Percentiles rank a stretch among this genome's conserved stretches.
Conservation (phyloP, 2,888 invertebrate genomes). For the Drosophila monieri region DNA sequence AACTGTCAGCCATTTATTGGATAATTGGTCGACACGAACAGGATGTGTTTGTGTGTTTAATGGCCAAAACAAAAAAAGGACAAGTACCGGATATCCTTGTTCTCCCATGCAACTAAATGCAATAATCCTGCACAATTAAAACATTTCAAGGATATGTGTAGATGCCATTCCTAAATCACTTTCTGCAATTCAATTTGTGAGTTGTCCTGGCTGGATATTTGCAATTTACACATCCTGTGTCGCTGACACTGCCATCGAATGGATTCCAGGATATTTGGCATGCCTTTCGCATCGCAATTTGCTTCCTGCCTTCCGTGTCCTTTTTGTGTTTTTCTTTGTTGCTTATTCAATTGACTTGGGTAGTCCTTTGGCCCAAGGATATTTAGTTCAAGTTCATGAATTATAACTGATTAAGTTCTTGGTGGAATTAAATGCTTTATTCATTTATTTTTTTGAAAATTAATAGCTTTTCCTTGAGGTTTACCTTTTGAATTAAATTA, state of each 20-base stretch:
- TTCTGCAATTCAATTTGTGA: constrained; percentile 7
- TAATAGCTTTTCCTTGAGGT: constrained; percentile 55
- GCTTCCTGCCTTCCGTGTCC: not conserved
- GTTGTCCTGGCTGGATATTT: constrained; percentile 12
- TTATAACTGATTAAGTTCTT: constrained; percentile 30
- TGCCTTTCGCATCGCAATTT: constrained; percentile 1
- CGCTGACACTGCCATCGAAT: constrained; percentile 10
- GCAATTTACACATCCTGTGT: constrained; percentile 16
- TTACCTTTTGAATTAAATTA: constrained; percentile 20
- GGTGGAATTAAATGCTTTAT: constrained; percentile 71
- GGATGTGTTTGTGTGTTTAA: not conserved
- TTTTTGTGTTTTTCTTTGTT: constrained; percentile 26
- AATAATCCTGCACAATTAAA: not conserved
- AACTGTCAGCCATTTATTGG: constrained; percentile 26
- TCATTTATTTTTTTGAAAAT: constrained; percentile 59
- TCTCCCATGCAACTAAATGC: too few species aligned
- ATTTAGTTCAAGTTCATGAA: not conserved
- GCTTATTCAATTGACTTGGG: constrained; percentile 45
- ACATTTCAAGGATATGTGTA: not conserved
- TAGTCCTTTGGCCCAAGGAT: not conserved
- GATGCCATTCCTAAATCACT: not conserved
- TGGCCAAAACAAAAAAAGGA: not conserved
- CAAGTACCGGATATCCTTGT: too few species aligned
- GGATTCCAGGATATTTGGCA: constrained; percentile 8
- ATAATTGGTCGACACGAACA: constrained; percentile 12